A percentile compares a stretch with the other conserved stretches of the same genome.
Conservation (phyloP, 1,140 invertebrate species). For the Melipona quadrifasciata region DNA sequence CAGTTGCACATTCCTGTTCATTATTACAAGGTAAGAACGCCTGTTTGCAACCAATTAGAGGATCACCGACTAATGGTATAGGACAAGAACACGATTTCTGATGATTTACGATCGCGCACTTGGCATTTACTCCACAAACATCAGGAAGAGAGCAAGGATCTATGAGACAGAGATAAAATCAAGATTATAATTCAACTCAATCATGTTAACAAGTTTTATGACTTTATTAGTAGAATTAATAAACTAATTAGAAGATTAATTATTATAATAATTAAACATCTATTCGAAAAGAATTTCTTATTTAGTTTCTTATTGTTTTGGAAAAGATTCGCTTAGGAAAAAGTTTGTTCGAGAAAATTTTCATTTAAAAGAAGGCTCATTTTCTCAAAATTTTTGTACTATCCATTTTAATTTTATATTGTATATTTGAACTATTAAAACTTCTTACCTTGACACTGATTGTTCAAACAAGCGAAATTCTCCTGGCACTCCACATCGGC, state of each 20-base stretch:
- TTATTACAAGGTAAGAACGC: slow-evolving; percentile 84
- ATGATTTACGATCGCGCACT: slow-evolving; percentile 87
- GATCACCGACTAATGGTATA: slow-evolving; percentile 87
- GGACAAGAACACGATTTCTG: slow-evolving; percentile 89
- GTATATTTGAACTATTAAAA: neutral
- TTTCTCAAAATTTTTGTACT: too few relatives aligned
- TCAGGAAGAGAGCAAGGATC: slow-evolving; percentile 88
- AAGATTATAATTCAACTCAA: neutral
- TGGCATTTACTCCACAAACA: slow-evolving; percentile 92
- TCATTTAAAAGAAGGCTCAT: too few relatives aligned
- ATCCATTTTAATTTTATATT: too few relatives aligned
- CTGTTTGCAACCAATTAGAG: slow-evolving; percentile 87
- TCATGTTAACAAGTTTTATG: neutral
- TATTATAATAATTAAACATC: neutral
- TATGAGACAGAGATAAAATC: slow-evolving; percentile 4
- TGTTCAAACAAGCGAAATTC: slow-evolving; percentile 87
- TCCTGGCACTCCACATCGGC: slow-evolving; percentile 89
- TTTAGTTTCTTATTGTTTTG: too few relatives aligned
- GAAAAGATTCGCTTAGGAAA: too few relatives aligned
- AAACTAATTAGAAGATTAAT: neutral
- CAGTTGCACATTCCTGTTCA: slow-evolving; percentile 86
- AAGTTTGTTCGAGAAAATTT: too few relatives aligned
- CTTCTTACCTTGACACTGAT: slow-evolving; percentile 85
- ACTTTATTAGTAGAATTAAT: neutral
- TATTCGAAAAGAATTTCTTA: too few relatives aligned